Percentiles rank a stretch among this genome's conserved stretches.
Conservation (phyloP, 2,113 vertebrate species). For the Antechinus flavipes region DNA sequence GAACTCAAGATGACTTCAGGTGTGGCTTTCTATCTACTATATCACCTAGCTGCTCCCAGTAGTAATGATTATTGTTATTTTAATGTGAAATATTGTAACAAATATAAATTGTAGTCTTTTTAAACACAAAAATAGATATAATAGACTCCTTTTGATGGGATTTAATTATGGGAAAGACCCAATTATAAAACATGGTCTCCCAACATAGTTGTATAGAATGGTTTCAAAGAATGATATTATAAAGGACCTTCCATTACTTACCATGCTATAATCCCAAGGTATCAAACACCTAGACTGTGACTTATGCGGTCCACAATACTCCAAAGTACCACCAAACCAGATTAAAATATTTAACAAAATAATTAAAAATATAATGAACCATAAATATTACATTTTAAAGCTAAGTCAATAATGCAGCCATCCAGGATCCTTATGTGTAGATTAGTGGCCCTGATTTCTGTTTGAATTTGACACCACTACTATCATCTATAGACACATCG, state of each 20-base stretch:
- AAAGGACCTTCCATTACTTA: neutral
- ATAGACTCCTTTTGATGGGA: neutral
- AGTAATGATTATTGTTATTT: neutral
- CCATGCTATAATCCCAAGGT: neutral
- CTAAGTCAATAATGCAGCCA: no score
- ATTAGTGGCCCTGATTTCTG: no score
- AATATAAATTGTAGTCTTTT: neutral
- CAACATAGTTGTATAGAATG: neutral
- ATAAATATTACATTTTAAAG: neutral
- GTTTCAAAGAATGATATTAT: neutral
- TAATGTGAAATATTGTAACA: neutral
- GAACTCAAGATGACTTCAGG: no score
- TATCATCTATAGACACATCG: no score
- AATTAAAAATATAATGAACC: neutral
- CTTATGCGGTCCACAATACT: neutral
- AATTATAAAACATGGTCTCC: neutral
- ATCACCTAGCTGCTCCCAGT: no score
- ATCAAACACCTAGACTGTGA: neutral
- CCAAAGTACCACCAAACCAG: neutral
- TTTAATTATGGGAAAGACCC: neutral
- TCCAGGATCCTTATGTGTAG: no score
- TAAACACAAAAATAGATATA: neutral
- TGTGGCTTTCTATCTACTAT: no score
- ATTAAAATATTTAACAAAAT: neutral
- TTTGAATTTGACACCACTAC: no score